Evolutionary conservation across 2,113 vertebrate species (phyloP), one percentile per base, ranked within the genome.

Genomic region (Psittacara wagleri): DNA sequence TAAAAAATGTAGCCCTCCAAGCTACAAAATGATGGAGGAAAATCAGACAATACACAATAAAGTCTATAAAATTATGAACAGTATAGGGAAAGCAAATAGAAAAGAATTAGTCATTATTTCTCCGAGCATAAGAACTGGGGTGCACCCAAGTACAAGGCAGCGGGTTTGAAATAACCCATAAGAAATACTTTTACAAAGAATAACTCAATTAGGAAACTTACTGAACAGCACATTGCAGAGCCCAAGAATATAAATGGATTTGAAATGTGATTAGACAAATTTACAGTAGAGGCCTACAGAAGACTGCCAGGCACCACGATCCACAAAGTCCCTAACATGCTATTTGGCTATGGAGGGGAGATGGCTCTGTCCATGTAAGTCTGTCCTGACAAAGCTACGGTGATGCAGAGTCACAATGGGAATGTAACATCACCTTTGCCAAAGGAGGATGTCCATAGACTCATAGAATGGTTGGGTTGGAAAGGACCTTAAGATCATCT

Each of bases 151-250:
- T 74, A 95, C 6, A 16, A 96, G 92, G 88, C 94, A 94, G 82
- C 4, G 5, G 78, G 92, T 86, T 93, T 94, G 85, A 92, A 96
- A 83, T 11, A 88, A 72, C 79, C 82, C 92, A 20, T 41, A 86
- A 94, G 82, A 90, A 97, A 96, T 67, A 80, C 72, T 94, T 93
- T 73, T 44, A 57, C 54, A 77, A 93, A 88, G 88, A 93, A 68
- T 57, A 95, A 95, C 94, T 69, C 73, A 86, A 94, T 95, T 88
- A 93, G 80, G 75, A 86, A 97, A 96, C 96, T 88, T 90, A 88
- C 75, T 22, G 28, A 94, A 83, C 92, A 94, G 95, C 88, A n/a
- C 69, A 90, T 80, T 93, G 92, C 7, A 0, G 44, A 92, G 79
- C 54, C 44, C 79, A 77, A 78, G 82, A 90, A 83, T 76, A 83